phyloP scores from a whole-genome alignment of 2,888 invertebrate genomes.

The Drosophila merina region DNA sequence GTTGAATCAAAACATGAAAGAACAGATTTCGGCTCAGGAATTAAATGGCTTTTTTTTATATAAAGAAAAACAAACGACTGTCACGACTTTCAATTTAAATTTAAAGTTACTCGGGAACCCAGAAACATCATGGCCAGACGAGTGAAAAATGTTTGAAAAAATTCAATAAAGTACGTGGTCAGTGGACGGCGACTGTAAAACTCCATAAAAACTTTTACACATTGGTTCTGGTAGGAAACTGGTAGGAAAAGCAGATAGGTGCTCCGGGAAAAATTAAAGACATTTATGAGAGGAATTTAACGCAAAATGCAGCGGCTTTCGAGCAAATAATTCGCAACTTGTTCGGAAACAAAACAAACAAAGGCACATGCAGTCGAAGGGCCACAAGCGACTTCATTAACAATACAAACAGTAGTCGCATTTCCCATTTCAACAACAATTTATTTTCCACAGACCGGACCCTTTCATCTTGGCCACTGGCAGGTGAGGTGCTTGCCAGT shows the following conservation, averaged over 20 bases:
- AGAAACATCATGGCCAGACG: neutral
- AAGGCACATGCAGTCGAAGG: slow-evolving; percentile 8
- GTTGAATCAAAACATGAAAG: too few relatives aligned
- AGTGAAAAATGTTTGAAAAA: slow-evolving; percentile 10
- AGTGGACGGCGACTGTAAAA: slow-evolving; percentile 1
- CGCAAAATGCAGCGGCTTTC: neutral
- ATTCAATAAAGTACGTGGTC: slow-evolving; percentile 35
- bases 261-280: neutral
- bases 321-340: slow-evolving; percentile 18
- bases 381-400: slow-evolving; percentile 35
- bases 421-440: slow-evolving; percentile 32
- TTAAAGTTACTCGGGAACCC: neutral
- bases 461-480: neutral
- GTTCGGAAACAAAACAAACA: slow-evolving; percentile 22
- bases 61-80: too few relatives aligned
- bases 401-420: slow-evolving; percentile 33
- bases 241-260: slow-evolving; percentile 7
- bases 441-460: slow-evolving; percentile 16
- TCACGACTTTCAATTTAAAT: neutral
- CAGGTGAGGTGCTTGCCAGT: slow-evolving; percentile 16
- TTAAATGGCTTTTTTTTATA: too few relatives aligned
- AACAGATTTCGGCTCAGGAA: too few relatives aligned
- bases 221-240: slow-evolving; percentile 1
- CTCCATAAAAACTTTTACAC: slow-evolving; percentile 12
- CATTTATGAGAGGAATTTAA: neutral